These are phyloP conservation scores for Epizoanthus ramosus DNA, from an alignment of 92 coral and sea anemone genomes.

Conservation along the genomic window DNA sequence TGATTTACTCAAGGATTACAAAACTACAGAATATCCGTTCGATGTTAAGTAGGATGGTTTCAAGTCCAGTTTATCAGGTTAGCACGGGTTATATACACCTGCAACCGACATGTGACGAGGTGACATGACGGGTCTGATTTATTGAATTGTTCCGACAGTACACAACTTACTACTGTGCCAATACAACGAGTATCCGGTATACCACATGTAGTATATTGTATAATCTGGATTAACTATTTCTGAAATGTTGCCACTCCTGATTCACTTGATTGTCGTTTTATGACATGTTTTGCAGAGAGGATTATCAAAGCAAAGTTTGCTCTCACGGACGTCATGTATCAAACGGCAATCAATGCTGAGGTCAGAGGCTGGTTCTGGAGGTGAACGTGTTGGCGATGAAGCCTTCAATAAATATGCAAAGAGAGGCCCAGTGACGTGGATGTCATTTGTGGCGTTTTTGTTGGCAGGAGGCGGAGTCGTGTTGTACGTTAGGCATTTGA, in stretches of 20 bases:
- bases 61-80: conserved; percentile 19
- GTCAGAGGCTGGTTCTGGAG: conserved; percentile 2
- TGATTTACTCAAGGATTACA: background rate
- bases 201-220: background rate
- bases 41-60: background rate
- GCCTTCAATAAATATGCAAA: conserved; percentile 62
- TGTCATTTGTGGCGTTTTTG: conserved; percentile 71
- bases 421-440: conserved; percentile 95
- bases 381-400: conserved; percentile 43
- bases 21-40: conserved; percentile 3
- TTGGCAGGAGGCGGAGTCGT: conserved; percentile 90
- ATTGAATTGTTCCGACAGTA: background rate
- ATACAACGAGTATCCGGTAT: background rate
- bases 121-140: background rate
- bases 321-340: conserved; percentile 8
- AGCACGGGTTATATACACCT: background rate
- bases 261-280: background rate
- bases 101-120: background rate
- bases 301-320: conserved; percentile 22
- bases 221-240: background rate
- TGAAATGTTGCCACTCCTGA: background rate
- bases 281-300: conserved; percentile 4
- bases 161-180: too few species aligned
- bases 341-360: background rate
- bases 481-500: conserved; percentile 83